These are phyloP conservation scores for Hippocampus zosterae DNA, from an alignment of 2,113 vertebrate species.

Conservation along the genomic window DNA sequence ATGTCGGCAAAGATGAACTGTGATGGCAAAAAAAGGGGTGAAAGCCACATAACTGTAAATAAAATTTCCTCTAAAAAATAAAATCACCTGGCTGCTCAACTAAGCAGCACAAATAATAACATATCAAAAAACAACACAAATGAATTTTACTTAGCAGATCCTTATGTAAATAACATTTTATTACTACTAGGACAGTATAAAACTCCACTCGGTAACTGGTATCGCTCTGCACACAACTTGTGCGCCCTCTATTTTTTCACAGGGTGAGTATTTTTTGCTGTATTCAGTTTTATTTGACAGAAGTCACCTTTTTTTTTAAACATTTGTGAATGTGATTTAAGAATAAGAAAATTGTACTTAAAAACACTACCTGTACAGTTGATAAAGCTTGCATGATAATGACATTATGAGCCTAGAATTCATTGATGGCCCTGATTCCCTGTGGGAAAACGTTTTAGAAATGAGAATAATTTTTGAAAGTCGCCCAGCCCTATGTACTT, in stretches of 20 bases:
- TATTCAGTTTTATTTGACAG: neutral
- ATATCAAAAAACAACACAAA: neutral
- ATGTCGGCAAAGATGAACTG: neutral
- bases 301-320: neutral
- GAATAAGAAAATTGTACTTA: neutral
- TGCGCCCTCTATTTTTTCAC: neutral
- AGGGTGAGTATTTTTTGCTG: neutral
- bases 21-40: neutral
- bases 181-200: neutral
- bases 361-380: neutral
- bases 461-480: neutral
- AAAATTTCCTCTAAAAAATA: neutral
- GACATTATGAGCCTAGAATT: neutral
- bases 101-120: neutral
- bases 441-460: neutral
- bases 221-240: neutral
- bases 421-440: neutral
- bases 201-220: neutral
- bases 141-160: neutral
- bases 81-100: neutral
- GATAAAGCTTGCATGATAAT: neutral
- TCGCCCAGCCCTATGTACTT: neutral
- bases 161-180: neutral
- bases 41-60: neutral
- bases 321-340: neutral